Conservation (phyloP, 2,888 invertebrate genomes). For the Trachelus stipa region DNA sequence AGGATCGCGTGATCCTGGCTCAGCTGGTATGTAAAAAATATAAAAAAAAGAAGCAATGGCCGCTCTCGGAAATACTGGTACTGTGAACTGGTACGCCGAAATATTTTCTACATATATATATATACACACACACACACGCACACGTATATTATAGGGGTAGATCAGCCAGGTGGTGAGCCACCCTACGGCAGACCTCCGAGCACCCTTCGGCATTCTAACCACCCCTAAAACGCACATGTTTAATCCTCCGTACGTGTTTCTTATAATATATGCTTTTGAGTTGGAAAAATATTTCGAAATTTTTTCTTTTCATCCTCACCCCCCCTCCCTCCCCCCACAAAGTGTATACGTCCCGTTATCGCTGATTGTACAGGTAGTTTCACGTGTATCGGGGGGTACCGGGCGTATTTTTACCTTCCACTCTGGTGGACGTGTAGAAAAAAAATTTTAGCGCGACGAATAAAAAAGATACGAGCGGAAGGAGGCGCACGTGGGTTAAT, state of each 20-base stretch:
- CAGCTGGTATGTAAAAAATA: conserved; percentile 47
- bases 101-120: background rate
- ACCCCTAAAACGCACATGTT: background rate
- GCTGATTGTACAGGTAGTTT: background rate
- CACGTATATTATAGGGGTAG: conserved; percentile 27
- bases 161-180: conserved; percentile 51
- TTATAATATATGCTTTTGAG: background rate
- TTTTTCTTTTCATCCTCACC: no score
- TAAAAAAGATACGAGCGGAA: background rate
- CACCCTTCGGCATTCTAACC: background rate
- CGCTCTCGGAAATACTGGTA: background rate
- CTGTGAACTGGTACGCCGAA: background rate
- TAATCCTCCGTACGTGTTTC: background rate
- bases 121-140: background rate
- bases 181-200: background rate
- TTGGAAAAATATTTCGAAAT: conserved; percentile 2
- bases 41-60: conserved; percentile 38
- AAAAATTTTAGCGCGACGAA: background rate
- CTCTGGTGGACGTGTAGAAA: background rate
- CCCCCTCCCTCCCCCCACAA: background rate
- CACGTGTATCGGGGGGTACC: background rate
- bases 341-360: background rate
- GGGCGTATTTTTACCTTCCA: background rate
- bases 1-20: conserved; percentile 45
- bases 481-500: conserved; percentile 43